phyloP scores from a whole-genome alignment of 2,888 invertebrate genomes.

The Drosophila mimica region DNA sequence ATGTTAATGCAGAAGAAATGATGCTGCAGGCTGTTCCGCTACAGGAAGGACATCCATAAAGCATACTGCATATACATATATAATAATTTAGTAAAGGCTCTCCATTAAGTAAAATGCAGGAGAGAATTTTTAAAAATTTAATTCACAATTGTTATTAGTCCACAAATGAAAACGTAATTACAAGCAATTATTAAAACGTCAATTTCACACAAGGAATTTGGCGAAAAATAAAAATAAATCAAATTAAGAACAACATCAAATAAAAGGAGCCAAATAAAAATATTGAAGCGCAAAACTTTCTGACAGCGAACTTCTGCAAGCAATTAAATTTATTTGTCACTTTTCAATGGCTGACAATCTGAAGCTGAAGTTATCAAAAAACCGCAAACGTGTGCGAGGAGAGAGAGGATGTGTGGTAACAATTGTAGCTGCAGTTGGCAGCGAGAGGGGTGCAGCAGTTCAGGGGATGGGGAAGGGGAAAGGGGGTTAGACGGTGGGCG shows the following conservation, averaged over 20 bases:
- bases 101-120: not conserved
- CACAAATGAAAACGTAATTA: constrained; percentile 68
- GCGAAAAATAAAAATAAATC: not conserved
- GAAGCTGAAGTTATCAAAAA: constrained; percentile 58
- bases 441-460: not conserved
- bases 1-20: constrained; percentile 56
- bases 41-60: constrained; percentile 17
- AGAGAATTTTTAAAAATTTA: constrained; percentile 15
- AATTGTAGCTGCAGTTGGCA: constrained; percentile 35
- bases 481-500: not conserved
- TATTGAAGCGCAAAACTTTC: constrained; percentile 56
- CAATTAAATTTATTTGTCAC: constrained; percentile 81
- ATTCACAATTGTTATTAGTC: constrained; percentile 37
- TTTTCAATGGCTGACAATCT: constrained; percentile 70
- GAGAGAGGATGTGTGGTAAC: constrained; percentile 12
- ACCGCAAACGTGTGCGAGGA: constrained; percentile 37
- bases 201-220: constrained; percentile 54
- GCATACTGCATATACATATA: not conserved
- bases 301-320: constrained; percentile 69
- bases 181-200: constrained; percentile 67
- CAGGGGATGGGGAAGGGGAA: not conserved
- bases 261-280: constrained; percentile 7
- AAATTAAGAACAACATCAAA: constrained; percentile 3
- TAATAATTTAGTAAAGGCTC: not conserved
- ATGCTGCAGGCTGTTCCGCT: constrained; percentile 37